Percentiles rank a stretch among this genome's conserved stretches.
phyloP scores from a whole-genome alignment of 2,888 invertebrate species.

The Brachyptera putata region DNA sequence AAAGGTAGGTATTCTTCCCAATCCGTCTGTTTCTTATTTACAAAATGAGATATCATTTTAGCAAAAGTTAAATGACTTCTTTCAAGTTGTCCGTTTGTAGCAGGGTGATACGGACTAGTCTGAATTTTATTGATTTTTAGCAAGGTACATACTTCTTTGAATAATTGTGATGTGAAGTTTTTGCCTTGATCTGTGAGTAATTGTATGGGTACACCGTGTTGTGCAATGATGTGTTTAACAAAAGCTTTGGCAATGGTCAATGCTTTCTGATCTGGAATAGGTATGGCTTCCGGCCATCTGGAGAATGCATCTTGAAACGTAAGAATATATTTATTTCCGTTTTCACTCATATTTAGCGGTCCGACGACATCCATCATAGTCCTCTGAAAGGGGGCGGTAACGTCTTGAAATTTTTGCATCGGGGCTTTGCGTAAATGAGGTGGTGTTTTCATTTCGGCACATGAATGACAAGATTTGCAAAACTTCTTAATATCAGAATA shows the following conservation, averaged over 20 bases:
- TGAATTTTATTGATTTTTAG: conserved; percentile 1
- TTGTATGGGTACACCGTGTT: not conserved
- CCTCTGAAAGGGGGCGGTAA: not conserved
- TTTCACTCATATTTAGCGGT: not conserved
- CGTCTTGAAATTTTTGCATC: not conserved
- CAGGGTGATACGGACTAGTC: conserved; percentile 3
- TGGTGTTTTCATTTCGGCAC: not conserved
- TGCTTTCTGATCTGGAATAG: not conserved
- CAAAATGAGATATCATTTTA: conserved; percentile 7
- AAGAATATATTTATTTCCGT: conserved; percentile 1
- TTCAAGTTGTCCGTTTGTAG: conserved; percentile 3
- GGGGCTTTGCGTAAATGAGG: not conserved
- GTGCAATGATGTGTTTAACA: not conserved
- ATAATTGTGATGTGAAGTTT: not conserved
- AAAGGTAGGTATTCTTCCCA: not conserved
- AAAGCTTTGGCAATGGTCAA: conserved; percentile 1
- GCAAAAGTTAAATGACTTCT: not conserved
- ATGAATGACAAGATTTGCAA: not conserved
- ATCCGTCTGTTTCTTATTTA: not conserved
- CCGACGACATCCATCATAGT: conserved; percentile 5
- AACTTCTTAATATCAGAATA: not conserved
- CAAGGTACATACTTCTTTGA: not conserved
- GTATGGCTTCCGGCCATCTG: not conserved
- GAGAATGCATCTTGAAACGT: conserved; percentile 1
- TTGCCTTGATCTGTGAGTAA: not conserved